Evolutionary conservation across 2,888 invertebrate species (phyloP).

Genomic region (Maniola hyperantus): DNA sequence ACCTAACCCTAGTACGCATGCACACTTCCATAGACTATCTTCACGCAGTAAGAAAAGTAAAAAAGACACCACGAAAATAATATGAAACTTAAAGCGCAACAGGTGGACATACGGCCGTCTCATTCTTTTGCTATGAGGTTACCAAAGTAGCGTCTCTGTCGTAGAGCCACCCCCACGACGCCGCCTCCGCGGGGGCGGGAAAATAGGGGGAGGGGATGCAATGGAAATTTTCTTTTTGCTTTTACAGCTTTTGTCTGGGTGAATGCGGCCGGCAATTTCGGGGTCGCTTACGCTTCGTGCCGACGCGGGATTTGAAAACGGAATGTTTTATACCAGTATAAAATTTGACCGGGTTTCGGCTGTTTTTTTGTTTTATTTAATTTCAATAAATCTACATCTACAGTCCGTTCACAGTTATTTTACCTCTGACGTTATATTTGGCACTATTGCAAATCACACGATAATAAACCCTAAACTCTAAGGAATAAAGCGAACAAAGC

Average conservation of each 20-base stretch:
- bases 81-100: slow-evolving; percentile 75
- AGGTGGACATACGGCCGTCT: slow-evolving; percentile 79
- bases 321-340: slow-evolving; percentile 56
- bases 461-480: no score
- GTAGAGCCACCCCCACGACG: slow-evolving; percentile 78
- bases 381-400: slow-evolving; percentile 5
- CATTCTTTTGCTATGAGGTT: slow-evolving; percentile 77
- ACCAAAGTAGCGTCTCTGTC: slow-evolving; percentile 75
- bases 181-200: slow-evolving; percentile 79
- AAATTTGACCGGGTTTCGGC: slow-evolving; percentile 46
- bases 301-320: slow-evolving; percentile 71
- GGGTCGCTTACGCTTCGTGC: slow-evolving; percentile 71
- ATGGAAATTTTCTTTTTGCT: slow-evolving; percentile 81
- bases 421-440: no score
- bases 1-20: slow-evolving; percentile 73
- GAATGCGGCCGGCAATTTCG: slow-evolving; percentile 81
- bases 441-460: no score
- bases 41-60: slow-evolving; percentile 70
- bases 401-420: no score
- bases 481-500: no score
- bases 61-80: slow-evolving; percentile 78
- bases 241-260: slow-evolving; percentile 81
- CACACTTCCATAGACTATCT: slow-evolving; percentile 73
- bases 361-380: neutral
- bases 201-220: slow-evolving; percentile 78